A percentile compares a stretch with the other conserved stretches of the same genome.
These are phyloP conservation scores for Narcine bancroftii DNA, from an alignment of 2,113 vertebrate species.

Conservation along the genomic window DNA sequence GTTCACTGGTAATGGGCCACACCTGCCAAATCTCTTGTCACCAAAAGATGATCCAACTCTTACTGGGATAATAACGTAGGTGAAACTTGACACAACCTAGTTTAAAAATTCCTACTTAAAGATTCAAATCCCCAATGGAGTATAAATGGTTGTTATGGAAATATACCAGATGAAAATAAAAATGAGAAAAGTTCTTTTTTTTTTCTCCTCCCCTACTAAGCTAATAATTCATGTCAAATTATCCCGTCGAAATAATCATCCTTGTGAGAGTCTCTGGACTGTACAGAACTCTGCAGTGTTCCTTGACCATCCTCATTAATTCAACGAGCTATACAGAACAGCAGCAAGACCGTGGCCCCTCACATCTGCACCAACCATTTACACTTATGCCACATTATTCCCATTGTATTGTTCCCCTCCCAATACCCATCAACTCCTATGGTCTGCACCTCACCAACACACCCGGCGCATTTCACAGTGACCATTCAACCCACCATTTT, in stretches of 20 bases:
- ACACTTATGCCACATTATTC: too few species aligned
- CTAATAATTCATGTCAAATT: not conserved
- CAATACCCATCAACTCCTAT: too few species aligned
- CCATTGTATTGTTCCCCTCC: too few species aligned
- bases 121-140: too few species aligned
- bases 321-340: too few species aligned
- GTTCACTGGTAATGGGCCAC: not conserved
- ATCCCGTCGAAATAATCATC: not conserved
- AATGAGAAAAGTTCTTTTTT: not conserved
- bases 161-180: too few species aligned
- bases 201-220: not conserved
- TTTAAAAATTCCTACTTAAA: not conserved
- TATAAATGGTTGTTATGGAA: not conserved
- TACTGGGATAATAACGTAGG: not conserved
- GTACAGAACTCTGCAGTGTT: too few species aligned
- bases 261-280: not conserved
- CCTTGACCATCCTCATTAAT: not conserved
- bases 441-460: too few species aligned
- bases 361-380: too few species aligned
- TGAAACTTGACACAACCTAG: not conserved
- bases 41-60: not conserved
- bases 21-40: not conserved
- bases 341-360: too few species aligned
- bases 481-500: too few species aligned
- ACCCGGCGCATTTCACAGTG: too few species aligned